Evolutionary conservation across 2,797 vertebrate genomes (phyloP), one percentile per base, ranked within the genome.

Genomic region (Urosaurus nigricauda): DNA sequence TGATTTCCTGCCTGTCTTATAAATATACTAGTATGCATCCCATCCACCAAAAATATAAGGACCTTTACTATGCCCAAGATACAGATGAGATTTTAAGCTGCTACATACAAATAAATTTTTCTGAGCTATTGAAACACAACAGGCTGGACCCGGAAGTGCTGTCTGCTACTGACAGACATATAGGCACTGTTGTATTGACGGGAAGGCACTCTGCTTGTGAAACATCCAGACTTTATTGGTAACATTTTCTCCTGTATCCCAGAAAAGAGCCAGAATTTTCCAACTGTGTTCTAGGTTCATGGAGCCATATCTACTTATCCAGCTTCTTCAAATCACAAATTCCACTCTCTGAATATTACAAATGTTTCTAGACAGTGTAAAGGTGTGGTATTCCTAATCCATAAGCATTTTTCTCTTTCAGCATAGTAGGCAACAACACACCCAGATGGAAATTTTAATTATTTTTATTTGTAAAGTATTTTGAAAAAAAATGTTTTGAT

Each of bases 291-390:
- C n/a, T 84, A 9, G 3, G 29, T 12, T 35, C 17, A 73, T 73
- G 53, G 9, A 75, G 40, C 35, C 24, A 71, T 60, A 40, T 13
- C 51, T 35, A 75, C n/a, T 43, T 2, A 35, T n/a, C 51, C 47
- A 56, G 63, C n/a, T 53, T 63, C 56, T 65, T 86, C 37, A 86
- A 37, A 65, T 47, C 17, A 80, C 47, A 71, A 47, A 71, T 87
- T 80, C 63, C n/a, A 40, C 5, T 77, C 43, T 65, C 21, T 79
- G 21, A 63, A 75, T 63, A 51, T 51, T 5, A 51, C 47, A 51
- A 51, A 5, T 51, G 47, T 51, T 51, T 43, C 8, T 51, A 51
- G 47, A 51, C 47, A 51, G 47, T 51, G 47, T 51, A 51, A 51
- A 51, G 47, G 47, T 51, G 47, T 51, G 47, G 47, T 7, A 51